Conservation (phyloP, 2,113 vertebrate genomes). For the Chlorodrepanis virens region DNA sequence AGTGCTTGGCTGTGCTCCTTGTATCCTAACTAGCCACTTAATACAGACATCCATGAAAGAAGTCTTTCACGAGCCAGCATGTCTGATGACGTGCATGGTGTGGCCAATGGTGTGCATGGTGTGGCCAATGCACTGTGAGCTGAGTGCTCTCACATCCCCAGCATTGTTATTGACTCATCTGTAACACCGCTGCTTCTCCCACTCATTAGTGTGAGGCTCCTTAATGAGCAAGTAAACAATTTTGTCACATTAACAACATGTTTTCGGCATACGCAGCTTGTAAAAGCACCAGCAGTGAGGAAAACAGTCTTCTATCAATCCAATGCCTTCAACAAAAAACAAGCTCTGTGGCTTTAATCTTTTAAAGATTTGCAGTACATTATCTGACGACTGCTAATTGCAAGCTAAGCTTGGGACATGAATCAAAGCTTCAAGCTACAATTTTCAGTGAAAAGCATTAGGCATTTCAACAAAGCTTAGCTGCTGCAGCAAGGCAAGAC, state of each 20-base stretch:
- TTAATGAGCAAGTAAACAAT: constrained; percentile 15
- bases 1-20: neutral
- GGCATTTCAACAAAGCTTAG: neutral
- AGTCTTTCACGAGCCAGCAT: neutral
- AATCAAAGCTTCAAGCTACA: constrained; percentile 15
- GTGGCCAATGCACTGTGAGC: neutral
- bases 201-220: neutral
- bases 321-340: neutral
- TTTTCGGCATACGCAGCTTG: neutral
- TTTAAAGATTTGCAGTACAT: constrained; percentile 28
- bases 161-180: neutral
- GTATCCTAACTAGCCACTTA: too few species aligned
- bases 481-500: neutral
- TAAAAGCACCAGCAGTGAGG: neutral
- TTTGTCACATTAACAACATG: constrained; percentile 26
- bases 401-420: neutral
- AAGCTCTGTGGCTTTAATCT: neutral
- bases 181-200: neutral
- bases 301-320: constrained; percentile 18
- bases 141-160: neutral
- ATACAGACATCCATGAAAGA: neutral
- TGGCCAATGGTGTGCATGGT: too few species aligned
- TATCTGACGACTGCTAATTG: constrained; percentile 47
- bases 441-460: constrained; percentile 9
- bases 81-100: neutral